Percentiles rank a stretch among this genome's conserved stretches.
Evolutionary conservation across 2,797 vertebrate genomes (phyloP).

Genomic region (Argyrosomus regius): DNA sequence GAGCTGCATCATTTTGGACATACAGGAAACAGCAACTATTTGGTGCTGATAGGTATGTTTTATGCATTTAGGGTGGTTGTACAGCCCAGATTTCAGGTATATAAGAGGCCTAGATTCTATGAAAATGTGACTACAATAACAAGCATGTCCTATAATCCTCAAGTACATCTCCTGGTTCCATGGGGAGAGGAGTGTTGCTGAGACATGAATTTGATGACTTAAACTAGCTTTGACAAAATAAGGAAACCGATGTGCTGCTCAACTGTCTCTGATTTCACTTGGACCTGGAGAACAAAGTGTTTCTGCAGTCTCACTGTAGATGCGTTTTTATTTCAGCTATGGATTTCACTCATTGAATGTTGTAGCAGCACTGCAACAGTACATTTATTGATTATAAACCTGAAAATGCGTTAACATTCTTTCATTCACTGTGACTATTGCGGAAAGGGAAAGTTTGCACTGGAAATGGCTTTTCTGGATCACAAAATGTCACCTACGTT

Average conservation of each 20-base stretch:
- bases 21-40: neutral
- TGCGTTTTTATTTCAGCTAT: neutral
- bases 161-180: neutral
- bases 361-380: neutral
- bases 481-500: too few species aligned
- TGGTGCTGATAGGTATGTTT: neutral
- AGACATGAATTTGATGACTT: conserved; percentile 6
- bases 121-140: neutral
- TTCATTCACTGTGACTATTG: neutral
- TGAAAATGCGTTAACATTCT: too few species aligned
- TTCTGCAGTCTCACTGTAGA: neutral
- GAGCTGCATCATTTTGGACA: conserved; percentile 8
- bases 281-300: neutral
- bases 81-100: neutral
- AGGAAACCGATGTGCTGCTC: neutral
- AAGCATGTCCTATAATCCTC: neutral
- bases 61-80: neutral
- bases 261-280: conserved; percentile 5
- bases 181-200: neutral
- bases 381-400: too few species aligned
- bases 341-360: neutral
- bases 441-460: neutral
- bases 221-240: neutral
- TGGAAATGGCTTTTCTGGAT: neutral
- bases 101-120: neutral